A percentile compares a stretch with the other conserved stretches of the same genome.
These are phyloP conservation scores for Cryptocheilus praepositus DNA, from an alignment of 2,888 invertebrate genomes.

Conservation along the genomic window DNA sequence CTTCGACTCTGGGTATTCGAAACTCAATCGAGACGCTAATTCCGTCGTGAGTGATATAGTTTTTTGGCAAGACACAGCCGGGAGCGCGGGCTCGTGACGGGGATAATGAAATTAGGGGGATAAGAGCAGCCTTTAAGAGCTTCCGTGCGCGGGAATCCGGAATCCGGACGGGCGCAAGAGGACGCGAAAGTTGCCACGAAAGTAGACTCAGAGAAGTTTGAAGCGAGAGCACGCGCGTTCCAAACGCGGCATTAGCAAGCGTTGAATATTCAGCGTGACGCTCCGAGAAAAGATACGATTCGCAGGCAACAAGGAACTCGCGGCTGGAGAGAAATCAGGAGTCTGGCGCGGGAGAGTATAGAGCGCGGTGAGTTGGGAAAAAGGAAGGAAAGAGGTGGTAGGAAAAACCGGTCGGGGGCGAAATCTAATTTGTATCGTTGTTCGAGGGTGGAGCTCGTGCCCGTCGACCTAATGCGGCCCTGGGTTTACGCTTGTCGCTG, in stretches of 20 bases:
- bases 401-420: background rate
- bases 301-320: too few species aligned
- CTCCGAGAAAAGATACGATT: too few species aligned
- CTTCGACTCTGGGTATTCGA: too few species aligned
- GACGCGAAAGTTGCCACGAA: background rate
- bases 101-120: too few species aligned
- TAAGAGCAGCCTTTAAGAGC: too few species aligned
- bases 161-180: background rate
- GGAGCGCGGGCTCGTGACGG: too few species aligned
- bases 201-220: background rate
- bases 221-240: too few species aligned
- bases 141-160: background rate
- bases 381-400: background rate
- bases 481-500: slow-evolving; percentile 10
- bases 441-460: slow-evolving; percentile 12
- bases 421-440: slow-evolving; percentile 13
- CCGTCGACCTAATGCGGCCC: background rate
- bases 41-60: too few species aligned
- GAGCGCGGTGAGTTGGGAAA: background rate
- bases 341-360: background rate
- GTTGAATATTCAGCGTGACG: too few species aligned
- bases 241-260: too few species aligned
- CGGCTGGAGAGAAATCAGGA: background rate
- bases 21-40: too few species aligned
- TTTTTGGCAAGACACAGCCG: too few species aligned